These are phyloP conservation scores for Monochamus alternatus DNA, from an alignment of 2,888 invertebrate species.

Conservation along the genomic window DNA sequence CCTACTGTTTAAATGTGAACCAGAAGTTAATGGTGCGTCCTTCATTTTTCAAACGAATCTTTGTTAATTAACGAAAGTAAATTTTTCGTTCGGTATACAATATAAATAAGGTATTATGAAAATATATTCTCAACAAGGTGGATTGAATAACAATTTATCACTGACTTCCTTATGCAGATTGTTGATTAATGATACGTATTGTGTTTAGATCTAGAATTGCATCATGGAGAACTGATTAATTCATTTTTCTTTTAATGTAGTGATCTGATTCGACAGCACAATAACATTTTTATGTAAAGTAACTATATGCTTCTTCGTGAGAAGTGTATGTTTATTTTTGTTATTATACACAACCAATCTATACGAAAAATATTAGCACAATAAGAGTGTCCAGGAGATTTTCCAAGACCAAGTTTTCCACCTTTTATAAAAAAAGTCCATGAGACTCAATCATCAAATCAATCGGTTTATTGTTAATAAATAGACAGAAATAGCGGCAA, in stretches of 20 bases:
- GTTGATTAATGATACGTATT: background rate
- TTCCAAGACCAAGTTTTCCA: too few species aligned
- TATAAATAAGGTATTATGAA: background rate
- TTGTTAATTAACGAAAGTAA: background rate
- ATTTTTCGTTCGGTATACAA: background rate
- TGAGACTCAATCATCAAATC: too few species aligned
- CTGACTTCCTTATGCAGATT: background rate
- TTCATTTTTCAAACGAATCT: background rate
- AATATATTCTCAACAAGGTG: background rate
- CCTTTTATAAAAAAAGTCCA: too few species aligned
- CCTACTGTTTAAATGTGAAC: background rate
- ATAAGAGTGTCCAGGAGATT: too few species aligned
- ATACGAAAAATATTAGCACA: too few species aligned
- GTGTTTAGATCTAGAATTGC: background rate
- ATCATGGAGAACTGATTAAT: background rate
- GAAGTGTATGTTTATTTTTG: too few species aligned
- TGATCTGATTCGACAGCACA: too few species aligned
- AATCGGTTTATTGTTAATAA: too few species aligned
- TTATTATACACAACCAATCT: too few species aligned
- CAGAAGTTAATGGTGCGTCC: background rate
- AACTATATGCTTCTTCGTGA: too few species aligned
- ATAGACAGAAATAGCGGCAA: too few species aligned
- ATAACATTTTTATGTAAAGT: too few species aligned
- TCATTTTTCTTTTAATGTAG: background rate
- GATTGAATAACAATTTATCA: background rate